Evolutionary conservation across 2,113 vertebrate genomes (phyloP).

Genomic region (Gasterosteus nipponicus): DNA sequence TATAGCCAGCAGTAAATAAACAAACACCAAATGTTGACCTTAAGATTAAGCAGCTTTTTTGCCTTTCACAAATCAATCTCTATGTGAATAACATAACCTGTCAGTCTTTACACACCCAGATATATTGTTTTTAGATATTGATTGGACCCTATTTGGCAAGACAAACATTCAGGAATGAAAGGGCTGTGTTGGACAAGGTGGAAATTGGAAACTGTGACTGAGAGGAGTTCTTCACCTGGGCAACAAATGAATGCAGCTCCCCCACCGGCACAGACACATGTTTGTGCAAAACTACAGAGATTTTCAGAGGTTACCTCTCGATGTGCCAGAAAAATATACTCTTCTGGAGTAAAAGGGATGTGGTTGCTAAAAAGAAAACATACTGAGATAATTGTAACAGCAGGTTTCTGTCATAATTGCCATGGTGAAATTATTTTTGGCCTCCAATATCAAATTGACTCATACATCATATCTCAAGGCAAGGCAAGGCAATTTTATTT

Average conservation of each 20-base stretch:
- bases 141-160: neutral
- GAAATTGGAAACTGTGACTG: neutral
- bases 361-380: neutral
- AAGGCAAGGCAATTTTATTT: too few species aligned
- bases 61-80: neutral
- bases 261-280: neutral
- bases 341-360: neutral
- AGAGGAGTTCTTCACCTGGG: neutral
- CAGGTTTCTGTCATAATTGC: neutral
- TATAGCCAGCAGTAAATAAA: neutral
- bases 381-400: constrained; percentile 1
- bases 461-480: neutral
- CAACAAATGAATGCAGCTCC: neutral
- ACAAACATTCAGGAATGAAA: neutral
- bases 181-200: neutral
- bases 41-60: neutral
- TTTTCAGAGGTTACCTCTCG: constrained; percentile 9
- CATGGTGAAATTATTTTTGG: neutral
- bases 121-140: neutral
- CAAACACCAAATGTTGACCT: neutral
- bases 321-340: neutral
- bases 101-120: neutral
- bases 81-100: neutral
- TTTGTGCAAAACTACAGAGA: neutral
- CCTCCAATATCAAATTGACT: neutral